phyloP scores from a whole-genome alignment of 2,797 vertebrate genomes.

The Hyperoplus lanceolatus region DNA sequence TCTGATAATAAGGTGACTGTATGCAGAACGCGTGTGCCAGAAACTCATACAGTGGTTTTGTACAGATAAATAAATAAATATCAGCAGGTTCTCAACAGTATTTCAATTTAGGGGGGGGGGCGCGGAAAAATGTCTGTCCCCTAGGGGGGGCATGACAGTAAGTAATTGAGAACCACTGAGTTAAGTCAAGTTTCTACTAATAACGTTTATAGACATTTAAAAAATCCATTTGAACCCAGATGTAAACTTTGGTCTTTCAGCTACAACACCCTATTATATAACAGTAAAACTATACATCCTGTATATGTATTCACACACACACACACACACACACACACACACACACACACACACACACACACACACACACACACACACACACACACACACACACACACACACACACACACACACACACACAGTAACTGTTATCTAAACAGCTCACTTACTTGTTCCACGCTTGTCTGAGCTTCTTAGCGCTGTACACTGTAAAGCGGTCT shows the following conservation, averaged over 20 bases:
- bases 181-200: too few relatives aligned
- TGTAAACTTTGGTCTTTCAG: conserved; percentile 5
- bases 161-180: too few relatives aligned
- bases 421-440: not conserved
- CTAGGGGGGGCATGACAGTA: too few relatives aligned
- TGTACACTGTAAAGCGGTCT: conserved; percentile 95
- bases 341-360: conserved; percentile 19
- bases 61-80: too few relatives aligned
- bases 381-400: not conserved
- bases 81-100: too few relatives aligned
- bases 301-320: conserved; percentile 5
- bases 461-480: conserved; percentile 96
- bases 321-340: conserved; percentile 8
- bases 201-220: too few relatives aligned
- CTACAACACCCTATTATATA: conserved; percentile 6
- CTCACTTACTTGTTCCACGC: conserved; percentile 98
- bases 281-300: not conserved
- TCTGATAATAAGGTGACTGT: too few relatives aligned
- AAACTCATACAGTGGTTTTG: too few relatives aligned
- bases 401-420: not conserved
- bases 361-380: conserved; percentile 6
- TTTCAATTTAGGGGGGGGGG: too few relatives aligned
- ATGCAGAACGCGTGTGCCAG: too few relatives aligned
- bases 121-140: too few relatives aligned
- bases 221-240: too few relatives aligned